Evolutionary conservation across 2,888 invertebrate genomes (phyloP).

Genomic region (Drosophila melanocephala): DNA sequence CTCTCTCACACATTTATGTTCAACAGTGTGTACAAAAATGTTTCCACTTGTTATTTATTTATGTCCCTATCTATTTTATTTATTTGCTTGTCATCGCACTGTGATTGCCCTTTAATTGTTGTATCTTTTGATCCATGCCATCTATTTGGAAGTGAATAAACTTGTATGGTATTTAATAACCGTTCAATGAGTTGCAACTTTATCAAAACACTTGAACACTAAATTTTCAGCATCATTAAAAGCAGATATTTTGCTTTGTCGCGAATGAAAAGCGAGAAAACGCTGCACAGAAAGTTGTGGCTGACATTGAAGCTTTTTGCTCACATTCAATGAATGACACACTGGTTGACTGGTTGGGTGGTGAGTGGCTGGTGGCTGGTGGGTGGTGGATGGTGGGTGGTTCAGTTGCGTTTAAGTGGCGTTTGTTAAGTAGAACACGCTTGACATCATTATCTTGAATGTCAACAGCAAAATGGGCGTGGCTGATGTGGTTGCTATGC

Average conservation of each 20-base stretch:
- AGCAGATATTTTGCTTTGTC: conserved; percentile 30
- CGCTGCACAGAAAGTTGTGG: conserved; percentile 33
- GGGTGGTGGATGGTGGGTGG: background rate
- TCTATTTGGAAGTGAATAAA: conserved; percentile 12
- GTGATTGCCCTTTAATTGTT: conserved; percentile 1
- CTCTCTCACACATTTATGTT: background rate
- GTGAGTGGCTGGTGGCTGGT: background rate
- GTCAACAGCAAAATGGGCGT: conserved; percentile 63
- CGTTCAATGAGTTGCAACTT: conserved; percentile 43
- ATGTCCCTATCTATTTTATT: background rate
- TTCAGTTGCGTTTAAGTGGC: conserved; percentile 69
- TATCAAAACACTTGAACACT: conserved; percentile 10
- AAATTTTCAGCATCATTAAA: conserved; percentile 57
- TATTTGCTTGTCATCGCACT: conserved; percentile 6
- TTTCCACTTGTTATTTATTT: background rate
- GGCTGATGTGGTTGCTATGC: conserved; percentile 8
- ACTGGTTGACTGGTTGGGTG: conserved; percentile 9
- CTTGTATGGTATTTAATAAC: conserved; percentile 37
- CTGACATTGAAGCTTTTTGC: conserved; percentile 53
- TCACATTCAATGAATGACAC: conserved; percentile 48
- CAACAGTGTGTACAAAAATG: background rate
- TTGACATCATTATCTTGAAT: conserved; percentile 77
- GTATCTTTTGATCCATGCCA: background rate
- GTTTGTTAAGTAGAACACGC: conserved; percentile 74
- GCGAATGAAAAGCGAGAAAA: conserved; percentile 20